phyloP scores from a whole-genome alignment of 2,113 vertebrate genomes.

The Periophthalmodon schlosseri region DNA sequence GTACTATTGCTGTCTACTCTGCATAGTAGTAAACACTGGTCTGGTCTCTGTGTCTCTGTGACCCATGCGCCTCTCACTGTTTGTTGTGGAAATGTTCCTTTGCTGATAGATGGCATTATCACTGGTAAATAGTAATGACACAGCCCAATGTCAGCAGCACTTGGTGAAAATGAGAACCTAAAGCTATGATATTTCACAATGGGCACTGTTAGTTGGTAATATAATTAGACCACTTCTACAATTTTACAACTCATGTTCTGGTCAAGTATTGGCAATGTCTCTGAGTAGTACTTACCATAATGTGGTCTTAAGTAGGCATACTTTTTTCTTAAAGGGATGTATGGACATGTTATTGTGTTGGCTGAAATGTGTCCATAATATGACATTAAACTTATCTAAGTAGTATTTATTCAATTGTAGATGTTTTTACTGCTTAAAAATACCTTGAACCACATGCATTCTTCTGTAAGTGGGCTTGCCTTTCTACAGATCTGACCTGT shows the following conservation, averaged over 20 bases:
- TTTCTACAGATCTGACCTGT: too few relatives aligned
- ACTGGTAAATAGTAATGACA: not conserved
- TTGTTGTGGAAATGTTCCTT: slow-evolving; percentile 47
- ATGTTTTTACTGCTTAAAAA: too few relatives aligned
- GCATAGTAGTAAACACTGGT: slow-evolving; percentile 10
- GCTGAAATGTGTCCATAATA: too few relatives aligned
- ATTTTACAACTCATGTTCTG: not conserved
- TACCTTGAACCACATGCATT: too few relatives aligned
- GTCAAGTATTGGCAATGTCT: not conserved
- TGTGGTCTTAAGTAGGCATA: too few relatives aligned
- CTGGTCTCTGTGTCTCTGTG: slow-evolving; percentile 6
- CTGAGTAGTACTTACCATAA: too few relatives aligned
- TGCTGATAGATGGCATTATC: slow-evolving; percentile 7
- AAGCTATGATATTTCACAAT: not conserved
- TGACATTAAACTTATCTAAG: too few relatives aligned
- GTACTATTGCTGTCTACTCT: not conserved
- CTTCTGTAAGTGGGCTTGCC: too few relatives aligned
- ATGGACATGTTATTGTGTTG: too few relatives aligned
- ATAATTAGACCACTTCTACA: not conserved
- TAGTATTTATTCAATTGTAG: too few relatives aligned
- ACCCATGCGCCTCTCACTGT: slow-evolving; percentile 28
- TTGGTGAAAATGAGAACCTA: not conserved
- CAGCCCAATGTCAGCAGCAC: not conserved
- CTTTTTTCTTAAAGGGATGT: too few relatives aligned
- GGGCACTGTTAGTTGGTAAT: not conserved